These are phyloP conservation scores for Drosophila seclusa DNA, from an alignment of 2,888 invertebrate genomes.

Conservation along the genomic window DNA sequence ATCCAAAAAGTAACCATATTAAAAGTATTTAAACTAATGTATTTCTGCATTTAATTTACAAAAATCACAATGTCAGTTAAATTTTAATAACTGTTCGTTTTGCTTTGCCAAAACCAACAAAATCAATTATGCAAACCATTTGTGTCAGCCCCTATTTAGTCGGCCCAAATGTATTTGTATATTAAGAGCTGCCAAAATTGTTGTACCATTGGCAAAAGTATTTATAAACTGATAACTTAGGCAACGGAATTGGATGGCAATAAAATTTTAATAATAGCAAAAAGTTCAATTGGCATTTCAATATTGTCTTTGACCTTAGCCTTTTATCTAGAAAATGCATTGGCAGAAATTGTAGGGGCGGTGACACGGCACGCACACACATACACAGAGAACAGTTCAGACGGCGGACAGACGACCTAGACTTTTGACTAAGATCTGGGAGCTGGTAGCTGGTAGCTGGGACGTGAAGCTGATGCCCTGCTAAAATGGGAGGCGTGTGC, in stretches of 20 bases:
- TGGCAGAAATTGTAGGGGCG: constrained; percentile 48
- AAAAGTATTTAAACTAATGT: not conserved
- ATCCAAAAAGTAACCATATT: not conserved
- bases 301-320: constrained; percentile 81
- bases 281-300: constrained; percentile 80
- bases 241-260: constrained; percentile 23
- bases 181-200: constrained; percentile 12
- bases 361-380: constrained; percentile 46
- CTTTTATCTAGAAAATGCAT: constrained; percentile 67
- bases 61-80: constrained; percentile 13
- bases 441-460: constrained; percentile 2
- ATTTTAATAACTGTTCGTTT: not conserved
- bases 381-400: constrained; percentile 4
- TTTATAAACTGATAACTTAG: constrained; percentile 32
- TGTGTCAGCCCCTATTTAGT: constrained; percentile 17
- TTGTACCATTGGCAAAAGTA: constrained; percentile 7
- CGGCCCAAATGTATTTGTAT: constrained; percentile 13
- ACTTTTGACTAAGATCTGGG: constrained; percentile 44
- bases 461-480: constrained; percentile 24
- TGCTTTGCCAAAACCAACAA: not conserved
- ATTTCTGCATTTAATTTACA: not conserved
- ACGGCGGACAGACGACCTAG: constrained; percentile 39
- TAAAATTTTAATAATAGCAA: constrained; percentile 74
- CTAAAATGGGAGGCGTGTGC: constrained; percentile 23
- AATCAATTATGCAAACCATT: constrained; percentile 35